phyloP scores from a whole-genome alignment of 92 coral and sea anemone genomes.

The Paragorgia papillata region DNA sequence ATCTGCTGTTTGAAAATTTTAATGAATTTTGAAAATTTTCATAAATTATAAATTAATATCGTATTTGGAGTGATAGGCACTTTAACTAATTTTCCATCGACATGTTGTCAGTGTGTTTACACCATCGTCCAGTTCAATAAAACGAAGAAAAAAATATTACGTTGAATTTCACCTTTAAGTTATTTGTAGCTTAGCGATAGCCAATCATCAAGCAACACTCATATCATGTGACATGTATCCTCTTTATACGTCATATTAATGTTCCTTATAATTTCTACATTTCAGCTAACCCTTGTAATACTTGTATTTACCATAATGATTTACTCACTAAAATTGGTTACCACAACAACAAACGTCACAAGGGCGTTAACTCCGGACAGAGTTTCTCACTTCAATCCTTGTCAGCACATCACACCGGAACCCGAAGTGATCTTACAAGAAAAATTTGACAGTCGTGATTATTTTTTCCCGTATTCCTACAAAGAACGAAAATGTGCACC shows the following conservation, averaged over 20 bases:
- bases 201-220: too few species aligned
- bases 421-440: slow-evolving; percentile 34
- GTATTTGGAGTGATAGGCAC: too few species aligned
- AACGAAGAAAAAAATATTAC: too few species aligned
- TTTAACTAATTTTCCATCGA: too few species aligned
- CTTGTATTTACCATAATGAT: neutral
- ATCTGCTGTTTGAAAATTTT: too few species aligned
- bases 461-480: slow-evolving; percentile 34
- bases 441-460: slow-evolving; percentile 18
- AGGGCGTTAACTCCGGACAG: neutral
- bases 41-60: too few species aligned
- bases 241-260: neutral
- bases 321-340: neutral
- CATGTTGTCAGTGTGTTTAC: too few species aligned
- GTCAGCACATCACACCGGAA: slow-evolving; percentile 31
- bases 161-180: too few species aligned
- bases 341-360: neutral
- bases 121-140: too few species aligned
- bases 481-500: slow-evolving; percentile 37
- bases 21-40: too few species aligned
- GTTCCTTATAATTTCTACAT: neutral
- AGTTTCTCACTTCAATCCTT: slow-evolving; percentile 12
- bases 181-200: too few species aligned
- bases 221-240: too few species aligned
- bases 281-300: neutral